A percentile compares a stretch with the other conserved stretches of the same genome.
These are phyloP conservation scores for Vannuccia rotundouncinata DNA, from an alignment of 2,888 invertebrate genomes.

Conservation along the genomic window DNA sequence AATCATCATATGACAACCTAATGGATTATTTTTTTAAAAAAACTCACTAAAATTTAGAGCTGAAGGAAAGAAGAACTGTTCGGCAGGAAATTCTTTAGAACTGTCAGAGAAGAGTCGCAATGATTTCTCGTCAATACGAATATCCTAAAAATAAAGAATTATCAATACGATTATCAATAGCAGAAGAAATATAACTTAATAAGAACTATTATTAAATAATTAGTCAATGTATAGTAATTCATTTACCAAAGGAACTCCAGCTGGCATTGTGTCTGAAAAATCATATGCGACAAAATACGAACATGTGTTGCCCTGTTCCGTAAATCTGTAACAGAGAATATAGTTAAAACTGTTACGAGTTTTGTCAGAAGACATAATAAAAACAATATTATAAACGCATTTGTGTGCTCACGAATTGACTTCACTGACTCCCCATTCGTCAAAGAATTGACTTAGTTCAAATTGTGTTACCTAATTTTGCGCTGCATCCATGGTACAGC, in stretches of 20 bases:
- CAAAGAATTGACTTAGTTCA: too few species aligned
- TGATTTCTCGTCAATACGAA: neutral
- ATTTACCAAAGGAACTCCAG: neutral
- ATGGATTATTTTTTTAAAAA: too few species aligned
- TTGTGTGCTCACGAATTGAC: too few species aligned
- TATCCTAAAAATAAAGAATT: neutral
- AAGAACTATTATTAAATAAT: neutral
- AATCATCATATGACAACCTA: too few species aligned
- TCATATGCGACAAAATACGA: neutral
- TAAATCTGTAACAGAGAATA: neutral
- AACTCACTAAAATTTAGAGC: neutral
- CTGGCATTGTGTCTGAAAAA: neutral
- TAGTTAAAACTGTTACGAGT: neutral
- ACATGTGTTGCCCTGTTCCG: neutral
- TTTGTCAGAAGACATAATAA: neutral
- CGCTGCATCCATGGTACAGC: too few species aligned
- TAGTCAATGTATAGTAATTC: neutral
- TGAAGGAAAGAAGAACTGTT: neutral
- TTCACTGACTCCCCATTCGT: too few species aligned
- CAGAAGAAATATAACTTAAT: too few species aligned
- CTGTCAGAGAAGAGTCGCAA: neutral
- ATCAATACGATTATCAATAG: neutral
- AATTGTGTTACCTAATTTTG: too few species aligned
- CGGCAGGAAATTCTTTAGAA: neutral
- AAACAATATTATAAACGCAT: neutral